Base-by-base conservation (phyloP, 2,888 invertebrate genomes). In the Cotesia congregata region DNA sequence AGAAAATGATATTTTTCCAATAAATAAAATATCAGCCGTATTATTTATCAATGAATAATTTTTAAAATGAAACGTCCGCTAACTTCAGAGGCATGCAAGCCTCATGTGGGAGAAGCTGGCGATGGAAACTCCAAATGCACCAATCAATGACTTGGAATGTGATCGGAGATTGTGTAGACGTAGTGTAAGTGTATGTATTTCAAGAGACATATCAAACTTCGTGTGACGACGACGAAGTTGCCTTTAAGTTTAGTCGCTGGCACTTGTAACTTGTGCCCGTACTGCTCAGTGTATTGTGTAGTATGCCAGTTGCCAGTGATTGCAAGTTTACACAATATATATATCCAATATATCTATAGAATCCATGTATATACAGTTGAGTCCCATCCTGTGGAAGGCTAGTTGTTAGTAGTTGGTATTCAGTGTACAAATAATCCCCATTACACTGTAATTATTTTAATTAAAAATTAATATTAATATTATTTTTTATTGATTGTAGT, bases 401-500 rank as follows among this genome's bases (percentile, higher is more conserved):
- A 12, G 50, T 12, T 50, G 50, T 50, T 12, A 50, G 50, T 50
- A 50, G 12, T 50, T 50, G 50, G 50, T 50, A 12, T 50, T 50
- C 67, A 7, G 65, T 65, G 65, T 12, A 67, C 30, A 30, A 64
- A 64, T 20, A 64, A 64, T 64, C 30, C 30, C 30, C 62, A 62
- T 62, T 62, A 80, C n/a, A 38, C 20, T 38, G 9, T 65, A 38
- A 30, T 20, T 9, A 38, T 17, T 30, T 67, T n/a, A 12, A 67
- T 30, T 30, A 17, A 4, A n/a, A 6, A 30, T 67, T 1, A 30
- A 39, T 67, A 9, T 30, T 67, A 38, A 20, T 67, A n/a, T 67
- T 67, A 30, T 67, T 39, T n/a, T 39, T 15, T 50, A 50, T 50
- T 30, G 30, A 30, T 30, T 30, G 30, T 30, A 30, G 30, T 30